A percentile compares a stretch with the other conserved stretches of the same genome.
phyloP scores from a whole-genome alignment of 2,888 invertebrate species.

The Linyphia triangularis region DNA sequence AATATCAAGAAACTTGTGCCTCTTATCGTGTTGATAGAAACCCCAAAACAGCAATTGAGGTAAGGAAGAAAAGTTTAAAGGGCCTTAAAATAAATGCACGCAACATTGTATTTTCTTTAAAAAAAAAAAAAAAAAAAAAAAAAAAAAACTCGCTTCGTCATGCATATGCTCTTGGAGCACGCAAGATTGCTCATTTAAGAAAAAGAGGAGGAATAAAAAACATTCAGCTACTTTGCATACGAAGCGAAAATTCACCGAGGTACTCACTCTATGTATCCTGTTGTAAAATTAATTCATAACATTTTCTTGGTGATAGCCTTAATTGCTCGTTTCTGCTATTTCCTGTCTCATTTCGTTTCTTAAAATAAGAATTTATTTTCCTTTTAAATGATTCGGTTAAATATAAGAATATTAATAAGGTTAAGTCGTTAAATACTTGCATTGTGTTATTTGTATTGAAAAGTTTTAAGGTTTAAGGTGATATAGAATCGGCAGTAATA shows the following conservation, averaged over 20 bases:
- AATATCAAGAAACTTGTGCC: slow-evolving; percentile 34
- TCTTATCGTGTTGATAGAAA: slow-evolving; percentile 11
- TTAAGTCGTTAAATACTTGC: too few species aligned
- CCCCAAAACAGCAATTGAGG: slow-evolving; percentile 3
- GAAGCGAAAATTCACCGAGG: slow-evolving; percentile 22
- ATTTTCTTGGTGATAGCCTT: slow-evolving; percentile 47
- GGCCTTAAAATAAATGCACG: slow-evolving; percentile 54
- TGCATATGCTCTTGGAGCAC: slow-evolving; percentile 20
- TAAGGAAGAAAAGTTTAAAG: slow-evolving; percentile 28
- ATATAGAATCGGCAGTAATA: too few species aligned
- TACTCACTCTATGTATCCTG: slow-evolving; percentile 10
- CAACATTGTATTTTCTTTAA: slow-evolving; percentile 28
- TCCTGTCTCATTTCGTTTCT: slow-evolving; percentile 1
- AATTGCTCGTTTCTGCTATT: slow-evolving; percentile 7
- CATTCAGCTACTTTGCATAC: slow-evolving; percentile 6
- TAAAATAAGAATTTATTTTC: background rate
- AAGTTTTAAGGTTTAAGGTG: too few species aligned
- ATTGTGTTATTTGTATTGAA: too few species aligned
- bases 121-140: too few species aligned
- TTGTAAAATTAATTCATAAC: slow-evolving; percentile 42
- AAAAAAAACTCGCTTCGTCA: slow-evolving; percentile 9
- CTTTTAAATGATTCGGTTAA: too few species aligned
- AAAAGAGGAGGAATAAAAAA: slow-evolving; percentile 16
- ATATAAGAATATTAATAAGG: too few species aligned
- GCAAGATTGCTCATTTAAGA: slow-evolving; percentile 20